Conservation (phyloP, 2,888 invertebrate species). For the Sialis fuliginosa region DNA sequence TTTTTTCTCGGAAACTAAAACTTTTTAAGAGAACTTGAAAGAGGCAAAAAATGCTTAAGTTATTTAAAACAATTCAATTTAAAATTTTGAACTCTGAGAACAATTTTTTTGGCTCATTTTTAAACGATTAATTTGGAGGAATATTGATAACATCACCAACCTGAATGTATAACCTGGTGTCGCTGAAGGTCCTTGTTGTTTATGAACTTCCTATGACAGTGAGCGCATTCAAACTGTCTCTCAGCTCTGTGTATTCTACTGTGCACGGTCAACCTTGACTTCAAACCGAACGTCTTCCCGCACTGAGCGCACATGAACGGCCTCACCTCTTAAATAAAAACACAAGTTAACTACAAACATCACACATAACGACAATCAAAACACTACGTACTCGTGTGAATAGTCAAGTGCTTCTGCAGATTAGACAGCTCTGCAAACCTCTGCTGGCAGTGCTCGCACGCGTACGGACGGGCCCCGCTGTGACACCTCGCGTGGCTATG, state of each 20-base stretch:
- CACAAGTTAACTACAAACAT: not conserved
- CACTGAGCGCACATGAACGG: constrained; percentile 38
- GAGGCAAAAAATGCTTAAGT: no score
- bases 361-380: not conserved
- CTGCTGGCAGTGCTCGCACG: constrained; percentile 37
- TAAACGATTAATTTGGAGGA: no score
- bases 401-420: constrained; percentile 44
- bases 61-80: no score
- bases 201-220: constrained; percentile 48
- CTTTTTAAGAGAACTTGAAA: no score
- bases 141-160: constrained; percentile 22
- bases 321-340: constrained; percentile 26
- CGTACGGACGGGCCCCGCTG: constrained; percentile 40
- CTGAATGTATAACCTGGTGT: constrained; percentile 48
- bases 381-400: constrained; percentile 29
- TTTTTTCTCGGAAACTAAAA: no score
- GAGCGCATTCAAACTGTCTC: constrained; percentile 39
- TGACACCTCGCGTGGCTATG: constrained; percentile 44
- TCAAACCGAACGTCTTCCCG: constrained; percentile 38
- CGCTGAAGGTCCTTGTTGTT: constrained; percentile 49
- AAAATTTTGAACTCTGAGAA: no score
- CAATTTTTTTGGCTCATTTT: no score
- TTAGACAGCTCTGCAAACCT: constrained; percentile 46
- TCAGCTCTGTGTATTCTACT: constrained; percentile 30
- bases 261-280: constrained; percentile 38